These are phyloP conservation scores for Nannobrachium achirus DNA, from an alignment of 2,113 vertebrate species.

Conservation along the genomic window DNA sequence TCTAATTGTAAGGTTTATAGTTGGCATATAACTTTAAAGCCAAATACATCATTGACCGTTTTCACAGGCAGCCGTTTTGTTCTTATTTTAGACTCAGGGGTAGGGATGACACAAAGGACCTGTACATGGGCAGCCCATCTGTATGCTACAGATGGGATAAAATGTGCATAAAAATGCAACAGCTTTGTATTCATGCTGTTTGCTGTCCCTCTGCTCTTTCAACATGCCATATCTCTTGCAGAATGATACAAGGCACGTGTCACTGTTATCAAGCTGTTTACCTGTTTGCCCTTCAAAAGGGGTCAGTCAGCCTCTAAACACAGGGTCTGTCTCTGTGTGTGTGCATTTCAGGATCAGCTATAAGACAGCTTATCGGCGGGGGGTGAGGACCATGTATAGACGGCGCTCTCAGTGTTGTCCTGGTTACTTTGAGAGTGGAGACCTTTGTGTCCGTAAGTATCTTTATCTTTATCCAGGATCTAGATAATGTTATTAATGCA, in stretches of 20 bases:
- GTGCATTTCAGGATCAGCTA: constrained; percentile 92
- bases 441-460: constrained; percentile 96
- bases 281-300: constrained; percentile 48
- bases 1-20: constrained; percentile 62
- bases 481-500: too few species aligned
- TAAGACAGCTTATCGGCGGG: constrained; percentile 95
- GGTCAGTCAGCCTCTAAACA: constrained; percentile 42
- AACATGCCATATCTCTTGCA: constrained; percentile 19
- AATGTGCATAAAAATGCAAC: not conserved
- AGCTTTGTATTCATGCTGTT: constrained; percentile 1
- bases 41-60: constrained; percentile 6
- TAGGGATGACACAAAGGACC: too few species aligned
- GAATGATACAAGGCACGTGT: constrained; percentile 3
- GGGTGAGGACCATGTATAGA: constrained; percentile 96
- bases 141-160: constrained; percentile 2
- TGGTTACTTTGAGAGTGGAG: constrained; percentile 94
- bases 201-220: constrained; percentile 1
- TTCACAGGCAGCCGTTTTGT: too few species aligned
- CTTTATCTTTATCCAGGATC: constrained; percentile 14
- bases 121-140: constrained; percentile 14
- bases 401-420: constrained; percentile 98
- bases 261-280: constrained; percentile 5
- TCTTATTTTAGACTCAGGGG: too few species aligned
- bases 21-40: constrained; percentile 41
- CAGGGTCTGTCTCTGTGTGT: constrained; percentile 36